Base-by-base conservation (phyloP, 2,888 invertebrate species). In the Drosophila kambysellisi region DNA sequence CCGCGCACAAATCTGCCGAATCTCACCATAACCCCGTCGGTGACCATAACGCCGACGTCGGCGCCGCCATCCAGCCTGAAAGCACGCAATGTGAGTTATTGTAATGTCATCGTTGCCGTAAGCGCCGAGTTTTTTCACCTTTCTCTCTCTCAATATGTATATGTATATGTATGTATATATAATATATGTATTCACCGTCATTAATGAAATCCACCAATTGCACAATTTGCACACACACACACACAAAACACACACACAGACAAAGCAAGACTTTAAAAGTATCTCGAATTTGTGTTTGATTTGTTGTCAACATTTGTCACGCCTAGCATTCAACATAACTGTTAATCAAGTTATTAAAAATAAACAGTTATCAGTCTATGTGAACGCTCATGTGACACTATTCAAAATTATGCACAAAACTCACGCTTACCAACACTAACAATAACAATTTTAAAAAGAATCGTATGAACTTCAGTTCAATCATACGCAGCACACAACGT, bases 11-110 rank as follows among this genome's bases (percentile, higher is more conserved):
- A 93, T 86, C 82, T 92, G 83, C 92, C 93, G 87, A 94, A 94
- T 91, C 93, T 94, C 90, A 94, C 93, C 65, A 95, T 95, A 91
- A 95, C 95, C 25, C 96, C 96, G 0, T 96, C 96, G 46, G 96
- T 96, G 81, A 96, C 96, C 72, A 96, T 96, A 90, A 96, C 96
- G 8, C 96, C 96, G 15, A 96, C 96, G 50, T 96, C 96, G 32
- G 96, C 96, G 62, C 96, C 96, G 72, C 94, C 95, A 46, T 92
- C 92, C 81, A 93, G 93, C 88, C 87, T 92, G 81, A 93, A 93
- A 92, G 91, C 92, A 91, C 93, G 93, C 92, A 93, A 93, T 93
- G 93, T 93, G 93, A 93, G 93, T 92, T 92, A 92, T 92, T 92
- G 93, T 93, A 93, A 92, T 92, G 93, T 93, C 91, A 90, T 91